Percentiles rank a stretch among this genome's conserved stretches.
Evolutionary conservation across 2,797 vertebrate species (phyloP).

Genomic region (Pyrocephalus nanus): DNA sequence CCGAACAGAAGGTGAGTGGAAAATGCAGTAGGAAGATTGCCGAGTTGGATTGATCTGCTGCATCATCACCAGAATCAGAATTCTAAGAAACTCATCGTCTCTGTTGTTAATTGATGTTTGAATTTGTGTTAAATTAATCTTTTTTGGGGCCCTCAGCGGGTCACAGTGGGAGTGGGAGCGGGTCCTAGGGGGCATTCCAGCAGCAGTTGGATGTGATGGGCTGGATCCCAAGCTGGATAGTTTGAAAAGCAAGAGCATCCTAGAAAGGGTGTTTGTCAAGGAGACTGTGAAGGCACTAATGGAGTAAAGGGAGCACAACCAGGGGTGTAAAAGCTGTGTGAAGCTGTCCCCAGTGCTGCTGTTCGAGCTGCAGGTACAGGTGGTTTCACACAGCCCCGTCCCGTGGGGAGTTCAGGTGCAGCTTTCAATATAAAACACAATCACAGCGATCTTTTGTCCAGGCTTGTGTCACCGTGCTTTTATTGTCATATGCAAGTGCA

Average conservation of each 20-base stretch:
- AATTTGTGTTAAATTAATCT: background rate
- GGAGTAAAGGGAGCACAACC: background rate
- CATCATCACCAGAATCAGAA: background rate
- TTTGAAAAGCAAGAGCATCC: background rate
- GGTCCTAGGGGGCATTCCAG: background rate
- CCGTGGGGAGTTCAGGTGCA: background rate
- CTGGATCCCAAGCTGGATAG: background rate
- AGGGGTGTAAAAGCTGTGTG: background rate
- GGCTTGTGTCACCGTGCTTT: background rate
- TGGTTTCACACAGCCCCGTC: background rate
- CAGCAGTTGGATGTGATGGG: rapidly evolving
- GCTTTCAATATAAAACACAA: background rate
- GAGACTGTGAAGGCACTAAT: background rate
- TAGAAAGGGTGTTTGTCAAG: background rate
- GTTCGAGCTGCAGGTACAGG: background rate
- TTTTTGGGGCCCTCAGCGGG: background rate
- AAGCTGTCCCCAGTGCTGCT: background rate
- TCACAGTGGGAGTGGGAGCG: background rate
- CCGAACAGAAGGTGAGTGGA: background rate
- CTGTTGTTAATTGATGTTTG: background rate
- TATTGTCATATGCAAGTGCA: background rate
- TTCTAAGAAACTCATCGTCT: background rate
- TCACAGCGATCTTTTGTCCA: background rate
- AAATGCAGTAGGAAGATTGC: background rate
- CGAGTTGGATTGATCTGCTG: background rate